Conservation (phyloP, 2,888 invertebrate genomes). For the Endotricha flammealis region DNA sequence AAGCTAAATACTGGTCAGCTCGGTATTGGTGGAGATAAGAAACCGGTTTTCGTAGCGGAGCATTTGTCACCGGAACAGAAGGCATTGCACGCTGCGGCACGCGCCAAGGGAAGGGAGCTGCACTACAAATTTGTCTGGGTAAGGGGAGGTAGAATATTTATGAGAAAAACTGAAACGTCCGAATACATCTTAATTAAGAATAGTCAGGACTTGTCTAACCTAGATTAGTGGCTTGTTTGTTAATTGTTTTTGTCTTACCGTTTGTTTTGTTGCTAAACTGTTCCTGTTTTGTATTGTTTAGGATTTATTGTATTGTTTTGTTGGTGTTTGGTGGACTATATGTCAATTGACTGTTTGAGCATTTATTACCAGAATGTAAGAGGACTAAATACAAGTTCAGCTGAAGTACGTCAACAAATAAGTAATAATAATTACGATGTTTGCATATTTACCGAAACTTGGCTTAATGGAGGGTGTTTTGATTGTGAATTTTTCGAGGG, state of each 20-base stretch:
- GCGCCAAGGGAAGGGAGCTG: conserved; percentile 16
- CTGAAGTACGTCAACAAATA: conserved; percentile 9
- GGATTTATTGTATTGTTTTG: background rate
- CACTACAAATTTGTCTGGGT: conserved; percentile 18
- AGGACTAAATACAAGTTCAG: conserved; percentile 8
- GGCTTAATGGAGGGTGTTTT: conserved; percentile 5
- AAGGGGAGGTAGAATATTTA: conserved; percentile 18
- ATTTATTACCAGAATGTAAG: conserved; percentile 12
- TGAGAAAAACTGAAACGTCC: conserved; percentile 17
- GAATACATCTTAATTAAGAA: conserved; percentile 13
- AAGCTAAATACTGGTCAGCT: conserved; percentile 19
- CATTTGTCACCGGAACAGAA: conserved; percentile 23
- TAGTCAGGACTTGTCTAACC: conserved; percentile 10
- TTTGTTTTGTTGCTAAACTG: conserved; percentile 5
- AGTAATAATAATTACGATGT: conserved; percentile 7
- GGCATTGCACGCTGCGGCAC: conserved; percentile 19
- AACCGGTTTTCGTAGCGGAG: conserved; percentile 20
- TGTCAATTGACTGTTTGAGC: too few relatives aligned
- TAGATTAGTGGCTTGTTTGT: conserved; percentile 3
- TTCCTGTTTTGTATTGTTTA: background rate
- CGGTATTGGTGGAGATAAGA: conserved; percentile 16
- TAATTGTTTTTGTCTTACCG: background rate
- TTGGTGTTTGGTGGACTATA: background rate
- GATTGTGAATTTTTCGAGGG: conserved; percentile 8
- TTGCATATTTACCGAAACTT: conserved; percentile 9